Conservation (phyloP, 2,113 vertebrate genomes). For the Limnothrissa miodon region DNA sequence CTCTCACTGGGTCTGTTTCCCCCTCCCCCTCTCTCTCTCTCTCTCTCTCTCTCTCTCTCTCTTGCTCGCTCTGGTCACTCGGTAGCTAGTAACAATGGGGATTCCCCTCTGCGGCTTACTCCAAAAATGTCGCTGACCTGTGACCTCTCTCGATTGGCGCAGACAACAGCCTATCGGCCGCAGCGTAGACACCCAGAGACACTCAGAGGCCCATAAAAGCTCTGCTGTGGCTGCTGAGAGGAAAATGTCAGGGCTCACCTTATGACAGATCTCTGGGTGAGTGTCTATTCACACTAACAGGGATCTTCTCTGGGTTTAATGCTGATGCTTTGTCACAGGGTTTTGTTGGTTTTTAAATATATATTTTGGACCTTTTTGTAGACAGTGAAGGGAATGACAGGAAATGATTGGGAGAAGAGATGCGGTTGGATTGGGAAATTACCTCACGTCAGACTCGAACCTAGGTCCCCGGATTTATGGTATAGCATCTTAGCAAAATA, state of each 20-base stretch:
- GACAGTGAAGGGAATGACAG: no score
- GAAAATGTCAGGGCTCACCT: neutral
- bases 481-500: no score
- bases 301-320: neutral
- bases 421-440: no score
- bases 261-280: neutral
- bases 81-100: neutral
- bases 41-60: neutral
- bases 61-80: neutral
- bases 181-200: neutral
- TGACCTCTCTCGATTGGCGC: neutral
- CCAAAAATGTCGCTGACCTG: neutral
- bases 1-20: constrained; percentile 30
- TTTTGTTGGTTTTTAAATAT: neutral
- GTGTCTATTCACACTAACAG: neutral
- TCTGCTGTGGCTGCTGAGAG: neutral
- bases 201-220: neutral
- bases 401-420: no score
- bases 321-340: neutral
- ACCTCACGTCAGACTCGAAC: no score
- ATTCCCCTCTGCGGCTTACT: neutral
- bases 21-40: constrained; percentile 34
- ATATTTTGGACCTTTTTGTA: no score
- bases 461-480: no score
- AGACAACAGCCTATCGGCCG: neutral